These are phyloP conservation scores for Panagrolaimus sp. DNA, from an alignment of 1,140 invertebrate genomes.

Conservation along the genomic window DNA sequence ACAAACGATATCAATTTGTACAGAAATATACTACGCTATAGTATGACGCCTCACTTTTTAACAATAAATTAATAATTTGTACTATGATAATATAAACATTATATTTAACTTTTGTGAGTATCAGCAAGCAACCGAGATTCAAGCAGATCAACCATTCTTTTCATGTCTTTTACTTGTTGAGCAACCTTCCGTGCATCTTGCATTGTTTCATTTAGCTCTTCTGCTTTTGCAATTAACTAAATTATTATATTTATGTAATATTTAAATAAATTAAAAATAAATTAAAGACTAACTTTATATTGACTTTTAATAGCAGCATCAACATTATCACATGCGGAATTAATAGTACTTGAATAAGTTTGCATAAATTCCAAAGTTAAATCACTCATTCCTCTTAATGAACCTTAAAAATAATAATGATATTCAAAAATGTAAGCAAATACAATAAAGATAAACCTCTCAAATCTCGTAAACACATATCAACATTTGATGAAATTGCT, in stretches of 20 bases:
- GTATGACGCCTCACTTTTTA: too few relatives aligned
- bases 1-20: too few relatives aligned
- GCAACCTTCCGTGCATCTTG: conserved; percentile 11
- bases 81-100: too few relatives aligned
- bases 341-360: neutral
- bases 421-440: neutral
- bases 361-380: conserved; percentile 13
- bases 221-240: conserved; percentile 10
- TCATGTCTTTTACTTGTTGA: conserved; percentile 8
- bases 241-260: neutral
- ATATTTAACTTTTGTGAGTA: neutral
- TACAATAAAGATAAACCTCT: neutral
- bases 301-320: conserved; percentile 7
- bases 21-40: too few relatives aligned
- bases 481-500: conserved; percentile 8
- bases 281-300: conserved; percentile 7
- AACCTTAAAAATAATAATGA: neutral
- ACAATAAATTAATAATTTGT: too few relatives aligned
- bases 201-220: conserved; percentile 6
- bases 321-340: conserved; percentile 1
- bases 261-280: conserved; percentile 1
- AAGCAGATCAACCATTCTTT: neutral
- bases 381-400: conserved; percentile 2
- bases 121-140: conserved; percentile 2
- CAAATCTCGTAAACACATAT: conserved; percentile 11